Conservation (phyloP, 2,113 vertebrate species). For the Peucedramus taeniatus region DNA sequence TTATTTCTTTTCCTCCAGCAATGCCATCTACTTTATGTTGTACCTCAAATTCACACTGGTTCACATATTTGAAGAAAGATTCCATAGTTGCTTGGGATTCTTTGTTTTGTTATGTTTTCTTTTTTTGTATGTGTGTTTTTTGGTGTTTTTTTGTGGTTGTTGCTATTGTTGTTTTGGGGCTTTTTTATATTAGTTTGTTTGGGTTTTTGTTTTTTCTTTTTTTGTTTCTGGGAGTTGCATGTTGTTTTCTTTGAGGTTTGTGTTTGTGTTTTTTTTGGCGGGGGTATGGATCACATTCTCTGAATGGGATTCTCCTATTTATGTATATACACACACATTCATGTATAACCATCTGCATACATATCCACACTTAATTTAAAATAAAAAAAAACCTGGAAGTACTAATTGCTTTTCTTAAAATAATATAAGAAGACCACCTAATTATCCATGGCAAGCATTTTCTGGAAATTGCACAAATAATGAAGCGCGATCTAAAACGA, state of each 20-base stretch:
- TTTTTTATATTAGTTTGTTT: background rate
- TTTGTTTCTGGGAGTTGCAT: fast-evolving
- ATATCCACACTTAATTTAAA: background rate
- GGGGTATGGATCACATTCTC: background rate
- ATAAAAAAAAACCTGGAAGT: background rate
- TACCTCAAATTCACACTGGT: background rate
- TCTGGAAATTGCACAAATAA: background rate
- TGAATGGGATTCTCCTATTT: background rate
- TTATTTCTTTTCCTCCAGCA: slow-evolving; percentile 1
- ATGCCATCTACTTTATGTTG: background rate
- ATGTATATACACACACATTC: background rate
- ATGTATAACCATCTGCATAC: background rate
- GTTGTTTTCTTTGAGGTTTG: background rate
- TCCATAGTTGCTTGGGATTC: too few relatives aligned
- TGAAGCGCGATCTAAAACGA: background rate
- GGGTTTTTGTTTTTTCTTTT: fast-evolving
- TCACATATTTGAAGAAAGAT: background rate
- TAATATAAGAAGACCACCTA: background rate
- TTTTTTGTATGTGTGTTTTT: too few relatives aligned
- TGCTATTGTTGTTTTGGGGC: too few relatives aligned
- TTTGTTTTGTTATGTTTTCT: too few relatives aligned
- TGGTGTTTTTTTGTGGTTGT: too few relatives aligned
- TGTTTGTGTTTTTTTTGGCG: background rate
- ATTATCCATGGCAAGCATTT: background rate
- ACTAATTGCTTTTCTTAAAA: background rate